Evolutionary conservation across 2,113 vertebrate genomes (phyloP).

Genomic region (Sardina pilchardus): DNA sequence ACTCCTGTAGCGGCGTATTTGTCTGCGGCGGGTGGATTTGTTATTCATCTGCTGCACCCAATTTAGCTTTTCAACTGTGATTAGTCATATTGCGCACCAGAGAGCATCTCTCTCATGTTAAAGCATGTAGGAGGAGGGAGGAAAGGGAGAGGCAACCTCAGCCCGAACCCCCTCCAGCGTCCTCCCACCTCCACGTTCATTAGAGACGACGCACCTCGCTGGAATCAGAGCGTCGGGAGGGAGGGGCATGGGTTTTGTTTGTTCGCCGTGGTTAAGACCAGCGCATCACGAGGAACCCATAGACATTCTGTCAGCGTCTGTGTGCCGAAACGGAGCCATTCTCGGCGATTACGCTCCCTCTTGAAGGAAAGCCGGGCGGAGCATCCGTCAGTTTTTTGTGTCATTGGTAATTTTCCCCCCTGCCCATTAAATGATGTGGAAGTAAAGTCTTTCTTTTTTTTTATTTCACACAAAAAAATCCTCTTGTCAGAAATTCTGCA

Average conservation of each 20-base stretch:
- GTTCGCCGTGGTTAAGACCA: background rate
- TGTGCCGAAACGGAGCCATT: background rate
- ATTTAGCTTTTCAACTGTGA: slow-evolving; percentile 31
- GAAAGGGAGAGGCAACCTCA: background rate
- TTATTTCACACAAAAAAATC: background rate
- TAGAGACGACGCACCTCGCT: background rate
- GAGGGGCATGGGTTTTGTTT: background rate
- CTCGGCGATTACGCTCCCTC: background rate
- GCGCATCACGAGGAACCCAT: background rate
- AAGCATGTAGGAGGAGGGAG: slow-evolving; percentile 4
- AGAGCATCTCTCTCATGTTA: slow-evolving; percentile 19
- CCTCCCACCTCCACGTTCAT: background rate
- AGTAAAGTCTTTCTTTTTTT: background rate
- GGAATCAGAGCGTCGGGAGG: background rate
- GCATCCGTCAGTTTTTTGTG: background rate
- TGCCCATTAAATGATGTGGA: background rate
- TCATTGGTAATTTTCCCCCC: background rate
- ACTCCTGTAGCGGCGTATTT: slow-evolving; percentile 10
- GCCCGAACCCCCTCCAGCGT: background rate
- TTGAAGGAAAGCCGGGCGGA: background rate
- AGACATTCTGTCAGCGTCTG: background rate
- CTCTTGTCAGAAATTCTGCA: background rate
- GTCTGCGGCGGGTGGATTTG: slow-evolving; percentile 39
- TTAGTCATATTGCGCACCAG: slow-evolving; percentile 38
- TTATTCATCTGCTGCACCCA: slow-evolving; percentile 18